Base-by-base conservation (phyloP, 2,888 invertebrate species). In the Lysandra coridon region DNA sequence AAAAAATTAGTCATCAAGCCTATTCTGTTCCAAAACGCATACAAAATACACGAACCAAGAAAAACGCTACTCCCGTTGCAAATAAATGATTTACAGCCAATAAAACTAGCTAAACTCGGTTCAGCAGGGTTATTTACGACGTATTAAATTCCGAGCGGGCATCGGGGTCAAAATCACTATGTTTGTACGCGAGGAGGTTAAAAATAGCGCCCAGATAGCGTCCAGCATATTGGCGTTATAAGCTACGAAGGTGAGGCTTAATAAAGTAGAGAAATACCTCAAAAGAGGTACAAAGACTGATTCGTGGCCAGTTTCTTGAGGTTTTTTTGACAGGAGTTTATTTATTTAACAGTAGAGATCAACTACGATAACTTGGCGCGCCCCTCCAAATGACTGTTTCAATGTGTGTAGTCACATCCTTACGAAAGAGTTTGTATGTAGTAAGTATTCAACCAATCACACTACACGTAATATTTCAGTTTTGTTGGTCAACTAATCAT, bases 101-200 rank as follows among this genome's bases (percentile, higher is more conserved):
- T 69, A 37, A 69, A 69, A 69, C 14, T 69, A 69, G 69, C 69
- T 69, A 69, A 69, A 69, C 69, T 69, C 33, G 33, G 69, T 69
- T 69, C 37, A 69, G 69, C 49, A 69, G 69, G 37, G 12, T 69
- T 69, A 69, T 69, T 69, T 69, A 69, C 69, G 69, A 69, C 37
- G 69, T 37, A 69, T 69, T 69, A 69, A 69, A 69, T 37, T 69
- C 69, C 69, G 33, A 4, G 33, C 69, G 33, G 33, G 14, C 69
- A 17, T 69, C 69, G 69, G 69, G 69, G 69, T 69, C 69, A 69
- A 69, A 69, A 69, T 69, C 69, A 69, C 69, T 69, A 69, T 33
- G 69, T 33, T 33, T 30, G 30, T 69, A 37, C 33, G 37, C 33
- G 37, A 69, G 64, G 64, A 69, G 69, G 23, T 69, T 69, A 69